Base-by-base conservation (phyloP, 1,140 invertebrate species). In the Drosophila dunni region DNA sequence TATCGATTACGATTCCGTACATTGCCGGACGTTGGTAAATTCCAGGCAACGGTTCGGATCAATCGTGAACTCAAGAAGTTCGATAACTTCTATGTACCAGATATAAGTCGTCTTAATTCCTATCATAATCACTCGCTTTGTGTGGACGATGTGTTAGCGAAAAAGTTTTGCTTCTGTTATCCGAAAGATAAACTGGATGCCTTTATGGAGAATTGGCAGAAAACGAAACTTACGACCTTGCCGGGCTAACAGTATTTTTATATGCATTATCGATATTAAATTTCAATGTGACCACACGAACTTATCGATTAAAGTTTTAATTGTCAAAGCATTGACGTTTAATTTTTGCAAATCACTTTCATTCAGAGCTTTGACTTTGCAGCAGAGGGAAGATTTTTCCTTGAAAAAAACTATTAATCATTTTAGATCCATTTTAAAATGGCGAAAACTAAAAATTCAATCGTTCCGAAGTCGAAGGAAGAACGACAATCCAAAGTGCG, bases 31-130 rank as follows among this genome's bases (percentile, higher is more conserved):
- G 60, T 91, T 1, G 68, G 44, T 2, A 13, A 44, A 64, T 95
- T 94, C 76, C 94, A 95, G 89, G 92, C 93, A 4, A 95, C 94
- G 1, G 88, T 94, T 3, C 70, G 78, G 0, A 92, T 92, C 38
- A 76, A 93, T 71, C 17, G 15, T 0, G 56, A 51, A 2, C 72
- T 36, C 13, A 45, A 75, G 10, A 36, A 11, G 0, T 24, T 90
- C 0, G 57, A 73, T 0, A 7, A 51, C 5, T 42, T 83, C 6
- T 54, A 73, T 17, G 65, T 80, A 7, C 36, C 38, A 20, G 92
- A 93, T 4, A 93, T 96, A 0, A 95, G 94, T 78, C 92, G 95
- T 13, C 90, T 95, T 29, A 94, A 95, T 73, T 79, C 91, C 0
- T 95, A 95, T 80, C 90, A 82, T 5, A 93, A 92, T 24, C 81